Base-by-base conservation (phyloP, 2,797 vertebrate genomes). In the Pangasius krempfi region DNA sequence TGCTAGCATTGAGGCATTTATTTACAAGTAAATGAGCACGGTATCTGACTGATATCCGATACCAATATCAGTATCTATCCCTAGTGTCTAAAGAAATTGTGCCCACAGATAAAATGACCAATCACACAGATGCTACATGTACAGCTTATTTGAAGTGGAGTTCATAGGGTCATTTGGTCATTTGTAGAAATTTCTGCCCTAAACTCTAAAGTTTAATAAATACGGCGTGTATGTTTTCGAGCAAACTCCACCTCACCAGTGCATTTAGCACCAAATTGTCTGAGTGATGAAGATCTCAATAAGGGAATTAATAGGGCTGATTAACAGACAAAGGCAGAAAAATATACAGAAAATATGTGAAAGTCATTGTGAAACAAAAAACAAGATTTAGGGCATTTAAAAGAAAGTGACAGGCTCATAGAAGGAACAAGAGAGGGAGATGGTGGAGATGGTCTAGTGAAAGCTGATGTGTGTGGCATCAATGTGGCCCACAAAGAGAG, bases 381-480 rank as follows among this genome's bases (percentile, higher is more conserved):
- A 27, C 52, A 56, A 62, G 80, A 62, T 83, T 68, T 10, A 62
- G 64, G 50, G 3, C 25, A 62, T 82, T 40, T 68, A 54, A 87
- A 62, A 70, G 64, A 86, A 84, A 87, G 80, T 73, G 87, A 91
- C 89, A 91, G 62, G 92, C 89, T 89, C 33, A 84, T 87, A 84
- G 58, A 90, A 60, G 86, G 84, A 86, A 52, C 5, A 68, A 89
- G 86, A 82, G 87, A 89, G 30, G 20, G 47, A 4, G 91, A 90
- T 94, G 94, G 94, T 94, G 93, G 94, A 93, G 94, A 93, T 92
- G 95, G 92, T 94, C 93, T 93, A 88, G 86, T 95, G 82, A 94
- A 96, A 96, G 95, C 94, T 95, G 92, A 93, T 94, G 94, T 95
- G 95, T 96, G 95, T 95, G 94, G 86, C 87, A 0, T 50, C 93